These are phyloP conservation scores for Euplagia quadripunctaria DNA, from an alignment of 2,888 invertebrate genomes.

Conservation along the genomic window DNA sequence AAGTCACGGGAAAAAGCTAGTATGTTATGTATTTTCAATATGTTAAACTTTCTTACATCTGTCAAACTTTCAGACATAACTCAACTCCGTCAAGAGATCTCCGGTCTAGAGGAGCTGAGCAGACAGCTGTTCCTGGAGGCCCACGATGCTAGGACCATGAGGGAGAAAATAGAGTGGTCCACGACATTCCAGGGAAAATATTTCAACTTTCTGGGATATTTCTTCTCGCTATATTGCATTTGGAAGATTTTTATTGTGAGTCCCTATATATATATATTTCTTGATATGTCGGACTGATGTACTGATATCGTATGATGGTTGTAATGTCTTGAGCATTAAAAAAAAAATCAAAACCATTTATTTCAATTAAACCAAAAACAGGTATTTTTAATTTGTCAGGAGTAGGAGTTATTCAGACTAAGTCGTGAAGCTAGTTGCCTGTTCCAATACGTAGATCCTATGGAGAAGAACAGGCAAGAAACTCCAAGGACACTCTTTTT, in stretches of 20 bases:
- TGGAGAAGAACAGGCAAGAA: too few relatives aligned
- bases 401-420: too few relatives aligned
- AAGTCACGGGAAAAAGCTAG: too few relatives aligned
- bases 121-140: slow-evolving; percentile 98
- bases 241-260: slow-evolving; percentile 99
- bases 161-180: slow-evolving; percentile 97
- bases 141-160: slow-evolving; percentile 96
- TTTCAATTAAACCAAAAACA: too few relatives aligned
- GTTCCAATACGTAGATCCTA: too few relatives aligned
- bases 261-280: slow-evolving; percentile 39
- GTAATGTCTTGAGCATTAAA: too few relatives aligned
- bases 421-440: too few relatives aligned
- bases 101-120: slow-evolving; percentile 96
- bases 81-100: slow-evolving; percentile 94
- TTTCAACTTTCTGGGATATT: slow-evolving; percentile 99
- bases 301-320: background rate
- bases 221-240: slow-evolving; percentile 98
- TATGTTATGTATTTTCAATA: too few relatives aligned
- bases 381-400: too few relatives aligned
- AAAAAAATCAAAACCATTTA: too few relatives aligned
- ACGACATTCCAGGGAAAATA: slow-evolving; percentile 98
- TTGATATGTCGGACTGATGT: background rate
- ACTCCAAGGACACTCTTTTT: too few relatives aligned
- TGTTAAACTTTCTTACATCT: too few relatives aligned
- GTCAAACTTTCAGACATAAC: slow-evolving; percentile 88